phyloP scores from a whole-genome alignment of 2,797 vertebrate species.

The Cirrhinus mrigala region DNA sequence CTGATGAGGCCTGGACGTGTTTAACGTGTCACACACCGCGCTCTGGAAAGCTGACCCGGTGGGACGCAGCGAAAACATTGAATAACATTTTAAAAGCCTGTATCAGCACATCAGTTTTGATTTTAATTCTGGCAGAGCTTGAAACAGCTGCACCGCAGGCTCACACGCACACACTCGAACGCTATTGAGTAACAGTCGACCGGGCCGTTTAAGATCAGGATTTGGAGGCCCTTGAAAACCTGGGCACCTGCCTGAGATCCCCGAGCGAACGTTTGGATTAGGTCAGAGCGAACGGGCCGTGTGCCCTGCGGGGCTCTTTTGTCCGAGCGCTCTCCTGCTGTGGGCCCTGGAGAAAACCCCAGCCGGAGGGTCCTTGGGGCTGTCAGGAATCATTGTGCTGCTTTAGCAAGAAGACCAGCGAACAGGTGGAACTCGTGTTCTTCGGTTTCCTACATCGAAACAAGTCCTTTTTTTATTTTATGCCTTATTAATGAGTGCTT shows the following conservation, averaged over 20 bases:
- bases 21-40: constrained; percentile 59
- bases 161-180: constrained; percentile 56
- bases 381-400: constrained; percentile 30
- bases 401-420: constrained; percentile 8
- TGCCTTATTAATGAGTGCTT: background rate
- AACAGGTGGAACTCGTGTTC: constrained; percentile 37
- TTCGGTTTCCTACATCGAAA: constrained; percentile 8
- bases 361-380: constrained; percentile 3
- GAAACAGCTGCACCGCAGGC: constrained; percentile 67
- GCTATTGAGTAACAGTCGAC: constrained; percentile 56
- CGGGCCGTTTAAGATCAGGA: constrained; percentile 57
- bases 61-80: constrained; percentile 62
- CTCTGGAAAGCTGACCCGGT: constrained; percentile 58
- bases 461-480: background rate
- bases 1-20: constrained; percentile 57
- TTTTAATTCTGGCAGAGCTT: constrained; percentile 56
- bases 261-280: constrained; percentile 65
- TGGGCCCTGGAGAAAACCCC: constrained; percentile 31
- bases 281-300: constrained; percentile 22
- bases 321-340: constrained; percentile 57
- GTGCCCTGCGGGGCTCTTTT: constrained; percentile 51
- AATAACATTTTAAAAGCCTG: constrained; percentile 54
- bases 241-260: constrained; percentile 67
- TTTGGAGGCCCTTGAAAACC: constrained; percentile 62
- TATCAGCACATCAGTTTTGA: constrained; percentile 55